Base-by-base conservation (phyloP, 2,113 vertebrate species). In the Platycercus adscitus region DNA sequence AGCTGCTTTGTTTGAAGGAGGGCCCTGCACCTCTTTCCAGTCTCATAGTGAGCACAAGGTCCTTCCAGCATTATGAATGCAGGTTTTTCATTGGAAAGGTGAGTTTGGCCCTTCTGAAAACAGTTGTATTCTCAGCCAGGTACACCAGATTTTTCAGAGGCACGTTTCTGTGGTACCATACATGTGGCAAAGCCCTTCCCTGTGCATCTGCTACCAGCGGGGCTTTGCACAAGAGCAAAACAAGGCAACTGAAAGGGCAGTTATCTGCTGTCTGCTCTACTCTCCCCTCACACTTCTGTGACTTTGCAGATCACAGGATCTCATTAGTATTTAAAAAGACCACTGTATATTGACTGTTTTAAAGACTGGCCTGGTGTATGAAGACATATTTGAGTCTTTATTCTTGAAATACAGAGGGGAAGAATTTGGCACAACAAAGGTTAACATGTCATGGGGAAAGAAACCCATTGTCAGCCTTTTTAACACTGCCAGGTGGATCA, bases 401-500 rank as follows among this genome's bases (percentile, higher is more conserved):
- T 64, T 73, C 72, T 68, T 81, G 19, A 81, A 93, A 88, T 21
- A 58, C 4, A 10, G 23, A 23, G 63, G 13, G 8, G 12, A 68
- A 75, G 18, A 14, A 49, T 95, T 68, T 68, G 68, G 14, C n/a
- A 50, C 10, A 47, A 17, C 12, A 73, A 43, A 53, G 17, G 33
- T 80, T 78, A 88, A 78, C 28, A 35, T 10, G 7, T 15, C 1
- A 0, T 15, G 33, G 50, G 18, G 25, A 55, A 14, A 66, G 28
- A 83, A 71, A 14, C 17, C 33, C 16, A 0, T 35, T 28, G n/a
- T 69, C 66, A 63, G 29, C 25, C 13, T 75, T 94, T 84, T 68
- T 81, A 94, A 49, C 9, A 19, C 81, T 97, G 93, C 76, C 65
- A 82, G 61, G 53, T 94, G 86, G 47, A 81, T 78, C 63, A 18